Conservation (phyloP, 2,888 invertebrate genomes). For the Nephrotoma appendiculata region DNA sequence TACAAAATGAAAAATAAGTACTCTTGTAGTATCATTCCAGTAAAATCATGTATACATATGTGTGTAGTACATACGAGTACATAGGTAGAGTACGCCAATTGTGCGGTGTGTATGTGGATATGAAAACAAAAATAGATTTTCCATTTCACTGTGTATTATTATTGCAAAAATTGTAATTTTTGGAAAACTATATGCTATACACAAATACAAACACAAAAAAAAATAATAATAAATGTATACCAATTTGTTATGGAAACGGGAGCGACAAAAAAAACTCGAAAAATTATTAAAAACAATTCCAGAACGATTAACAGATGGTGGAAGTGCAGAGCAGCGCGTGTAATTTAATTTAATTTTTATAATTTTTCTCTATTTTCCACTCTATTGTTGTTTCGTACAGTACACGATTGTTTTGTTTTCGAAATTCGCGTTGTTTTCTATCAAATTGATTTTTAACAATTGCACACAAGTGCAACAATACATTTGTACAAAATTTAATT, state of each 20-base stretch:
- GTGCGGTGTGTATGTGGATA: neutral
- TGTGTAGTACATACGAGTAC: neutral
- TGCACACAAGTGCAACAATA: neutral
- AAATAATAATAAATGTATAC: neutral
- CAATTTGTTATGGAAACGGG: neutral
- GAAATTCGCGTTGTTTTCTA: neutral
- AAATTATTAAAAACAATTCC: conserved; percentile 1
- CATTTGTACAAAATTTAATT: neutral
- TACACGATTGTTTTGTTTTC: neutral
- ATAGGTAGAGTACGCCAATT: neutral
- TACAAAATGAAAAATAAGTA: neutral
- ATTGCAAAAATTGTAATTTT: neutral
- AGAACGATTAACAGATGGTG: conserved; percentile 4
- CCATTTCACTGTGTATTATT: neutral
- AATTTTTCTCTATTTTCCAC: neutral
- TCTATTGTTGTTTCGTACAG: neutral
- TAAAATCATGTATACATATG: neutral
- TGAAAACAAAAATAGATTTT: neutral
- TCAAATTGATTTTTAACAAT: neutral
- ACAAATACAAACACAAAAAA: neutral
- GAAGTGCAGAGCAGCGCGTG: neutral
- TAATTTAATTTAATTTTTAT: conserved; percentile 3
- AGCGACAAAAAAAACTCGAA: neutral
- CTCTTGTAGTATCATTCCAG: neutral
- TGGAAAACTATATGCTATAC: neutral